A percentile compares a stretch with the other conserved stretches of the same genome.
These are phyloP conservation scores for Hyperoplus lanceolatus DNA, from an alignment of 2,797 vertebrate species.

Conservation along the genomic window DNA sequence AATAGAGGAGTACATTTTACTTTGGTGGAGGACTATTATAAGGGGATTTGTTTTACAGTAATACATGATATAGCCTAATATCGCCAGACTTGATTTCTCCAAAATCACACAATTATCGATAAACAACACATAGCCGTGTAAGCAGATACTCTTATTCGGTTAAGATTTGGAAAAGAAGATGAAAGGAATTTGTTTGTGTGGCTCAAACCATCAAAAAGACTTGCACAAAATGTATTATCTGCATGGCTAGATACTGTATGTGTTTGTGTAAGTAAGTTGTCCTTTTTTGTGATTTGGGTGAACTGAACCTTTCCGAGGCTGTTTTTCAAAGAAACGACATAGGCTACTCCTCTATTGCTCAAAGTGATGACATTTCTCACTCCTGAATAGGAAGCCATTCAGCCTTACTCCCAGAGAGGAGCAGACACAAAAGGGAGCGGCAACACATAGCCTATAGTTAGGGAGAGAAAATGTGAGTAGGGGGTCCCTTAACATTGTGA, in stretches of 20 bases:
- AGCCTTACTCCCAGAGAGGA: constrained; percentile 44
- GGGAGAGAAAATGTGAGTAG: constrained; percentile 9
- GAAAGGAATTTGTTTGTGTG: neutral
- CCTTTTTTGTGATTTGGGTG: neutral
- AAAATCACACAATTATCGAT: neutral
- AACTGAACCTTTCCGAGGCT: constrained; percentile 21
- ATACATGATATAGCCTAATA: neutral
- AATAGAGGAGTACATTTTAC: neutral
- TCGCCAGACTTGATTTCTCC: neutral
- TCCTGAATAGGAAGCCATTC: constrained; percentile 66
- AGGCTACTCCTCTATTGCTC: constrained; percentile 9
- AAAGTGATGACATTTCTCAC: constrained; percentile 66
- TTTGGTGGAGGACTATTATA: neutral
- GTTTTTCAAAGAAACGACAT: constrained; percentile 11
- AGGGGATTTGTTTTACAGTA: neutral
- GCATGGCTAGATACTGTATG: neutral
- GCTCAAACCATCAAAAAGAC: neutral
- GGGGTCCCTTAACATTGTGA: constrained; percentile 32
- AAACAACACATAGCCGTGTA: neutral
- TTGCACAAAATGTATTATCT: neutral
- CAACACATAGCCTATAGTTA: constrained; percentile 49
- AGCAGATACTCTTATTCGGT: neutral
- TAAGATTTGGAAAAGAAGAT: neutral
- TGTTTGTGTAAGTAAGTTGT: neutral
- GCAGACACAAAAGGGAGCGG: constrained; percentile 57